phyloP scores from a whole-genome alignment of 2,797 vertebrate species.

The Chiropotes sagulatus region DNA sequence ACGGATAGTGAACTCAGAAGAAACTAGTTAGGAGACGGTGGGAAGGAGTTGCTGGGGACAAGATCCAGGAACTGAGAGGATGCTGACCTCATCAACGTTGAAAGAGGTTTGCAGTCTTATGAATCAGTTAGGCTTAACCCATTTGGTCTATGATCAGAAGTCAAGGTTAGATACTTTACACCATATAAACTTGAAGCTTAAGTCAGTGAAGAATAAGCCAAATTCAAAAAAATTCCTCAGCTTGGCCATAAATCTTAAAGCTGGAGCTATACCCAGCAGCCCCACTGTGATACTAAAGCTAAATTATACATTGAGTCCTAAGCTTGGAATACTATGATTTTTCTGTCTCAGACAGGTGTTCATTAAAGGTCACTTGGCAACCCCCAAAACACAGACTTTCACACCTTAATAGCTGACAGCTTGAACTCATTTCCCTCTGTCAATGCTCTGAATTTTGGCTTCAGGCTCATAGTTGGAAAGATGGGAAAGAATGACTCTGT shows the following conservation, averaged over 20 bases:
- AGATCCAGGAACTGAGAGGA: background rate
- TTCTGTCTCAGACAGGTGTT: constrained; percentile 60
- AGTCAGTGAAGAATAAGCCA: background rate
- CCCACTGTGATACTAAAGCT: constrained; percentile 50
- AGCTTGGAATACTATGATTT: constrained; percentile 56
- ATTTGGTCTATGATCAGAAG: background rate
- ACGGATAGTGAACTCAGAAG: background rate
- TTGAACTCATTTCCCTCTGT: constrained; percentile 18
- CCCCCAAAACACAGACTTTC: constrained; percentile 13
- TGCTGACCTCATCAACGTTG: background rate
- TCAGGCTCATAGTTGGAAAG: background rate
- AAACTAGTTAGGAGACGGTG: background rate
- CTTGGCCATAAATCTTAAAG: constrained; percentile 55
- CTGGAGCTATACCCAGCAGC: background rate
- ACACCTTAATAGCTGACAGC: background rate
- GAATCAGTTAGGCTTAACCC: background rate
- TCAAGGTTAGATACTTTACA: background rate
- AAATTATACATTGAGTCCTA: constrained; percentile 54
- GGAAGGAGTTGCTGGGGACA: background rate
- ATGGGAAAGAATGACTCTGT: background rate
- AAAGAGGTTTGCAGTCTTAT: background rate
- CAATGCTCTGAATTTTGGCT: constrained; percentile 18
- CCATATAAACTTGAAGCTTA: background rate
- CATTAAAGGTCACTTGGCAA: constrained; percentile 68
- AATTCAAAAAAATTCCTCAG: constrained; percentile 36